Evolutionary conservation across 1,140 invertebrate species (phyloP), one percentile per base, ranked within the genome.

Genomic region (Laupala kohalensis): DNA sequence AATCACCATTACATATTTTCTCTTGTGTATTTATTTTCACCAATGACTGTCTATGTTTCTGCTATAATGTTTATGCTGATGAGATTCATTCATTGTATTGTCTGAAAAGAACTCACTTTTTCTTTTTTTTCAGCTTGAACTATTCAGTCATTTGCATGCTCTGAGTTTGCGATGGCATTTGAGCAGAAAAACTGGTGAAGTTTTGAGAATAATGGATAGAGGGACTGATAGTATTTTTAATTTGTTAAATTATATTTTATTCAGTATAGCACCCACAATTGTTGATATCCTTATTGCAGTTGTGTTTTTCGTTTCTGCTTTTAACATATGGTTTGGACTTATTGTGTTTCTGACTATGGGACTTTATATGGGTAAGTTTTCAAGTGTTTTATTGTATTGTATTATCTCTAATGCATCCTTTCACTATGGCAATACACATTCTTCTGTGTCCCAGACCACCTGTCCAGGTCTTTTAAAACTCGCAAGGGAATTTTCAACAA

Each of bases 141-240:
- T 96, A 23, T 95, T 94, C 78, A 83, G 85, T 30, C 95, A 97
- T 82, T 84, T 98, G 26, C 96, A 97, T 80, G 87, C 87, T 73
- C 80, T 95, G 72, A 92, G 94, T 77, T 83, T 93, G 73, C 83
- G 89, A 69, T 98, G 96, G 96, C 96, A 98, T 83, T 80, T 98
- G 28, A 85, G 87, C 9, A 84, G 95, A 27, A 98, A 98, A 84
- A 98, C 96, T 3, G 96, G 96, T 19, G 95, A 98, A 85, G 95
- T 98, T 19, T 81, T 98, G 0, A 83, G 94, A 71, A 88, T 98
- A 0, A 96, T 98, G 91, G 96, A 98, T 82, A 85, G 96, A 74
- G 96, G 96, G 66, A 98, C 95, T 4, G 93, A 94, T 75, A 96
- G 93, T 23, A 95, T 98, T 74, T 95, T 96, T 79, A 95, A 92